Evolutionary conservation across 2,797 vertebrate species (phyloP).

Genomic region (Setipinna tenuifilis): DNA sequence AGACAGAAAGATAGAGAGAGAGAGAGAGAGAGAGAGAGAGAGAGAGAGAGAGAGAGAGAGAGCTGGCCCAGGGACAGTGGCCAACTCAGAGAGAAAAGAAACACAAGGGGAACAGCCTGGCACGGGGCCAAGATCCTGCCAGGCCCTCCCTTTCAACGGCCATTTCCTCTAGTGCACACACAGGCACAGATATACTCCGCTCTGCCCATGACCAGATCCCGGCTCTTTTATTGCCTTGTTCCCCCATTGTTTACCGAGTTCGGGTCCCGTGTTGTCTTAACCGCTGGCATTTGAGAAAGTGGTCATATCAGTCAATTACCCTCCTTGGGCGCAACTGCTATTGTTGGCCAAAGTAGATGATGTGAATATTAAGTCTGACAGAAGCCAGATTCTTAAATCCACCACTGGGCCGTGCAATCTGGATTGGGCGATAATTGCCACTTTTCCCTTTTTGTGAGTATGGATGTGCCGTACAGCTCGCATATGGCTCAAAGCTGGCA

Average conservation of each 20-base stretch:
- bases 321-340: conserved; percentile 39
- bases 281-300: conserved; percentile 22
- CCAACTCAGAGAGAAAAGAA: conserved; percentile 60
- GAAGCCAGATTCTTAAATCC: conserved; percentile 55
- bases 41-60: background rate
- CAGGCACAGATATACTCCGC: conserved; percentile 18
- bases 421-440: conserved; percentile 65
- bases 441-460: conserved; percentile 58
- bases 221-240: conserved; percentile 11
- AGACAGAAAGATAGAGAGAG: conserved; percentile 1
- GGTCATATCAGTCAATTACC: conserved; percentile 30
- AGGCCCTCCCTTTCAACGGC: conserved; percentile 60
- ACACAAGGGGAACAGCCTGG: conserved; percentile 61
- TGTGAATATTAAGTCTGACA: conserved; percentile 52
- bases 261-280: conserved; percentile 22
- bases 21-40: conserved; percentile 3
- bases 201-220: background rate
- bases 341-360: conserved; percentile 57
- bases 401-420: conserved; percentile 51
- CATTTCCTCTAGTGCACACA: conserved; percentile 72
- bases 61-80: conserved; percentile 60
- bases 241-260: conserved; percentile 11
- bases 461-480: conserved; percentile 16
- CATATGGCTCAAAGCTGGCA: conserved; percentile 44
- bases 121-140: conserved; percentile 69